Base-by-base conservation (phyloP, 2,888 invertebrate species). In the Lepidochrysops patricia region DNA sequence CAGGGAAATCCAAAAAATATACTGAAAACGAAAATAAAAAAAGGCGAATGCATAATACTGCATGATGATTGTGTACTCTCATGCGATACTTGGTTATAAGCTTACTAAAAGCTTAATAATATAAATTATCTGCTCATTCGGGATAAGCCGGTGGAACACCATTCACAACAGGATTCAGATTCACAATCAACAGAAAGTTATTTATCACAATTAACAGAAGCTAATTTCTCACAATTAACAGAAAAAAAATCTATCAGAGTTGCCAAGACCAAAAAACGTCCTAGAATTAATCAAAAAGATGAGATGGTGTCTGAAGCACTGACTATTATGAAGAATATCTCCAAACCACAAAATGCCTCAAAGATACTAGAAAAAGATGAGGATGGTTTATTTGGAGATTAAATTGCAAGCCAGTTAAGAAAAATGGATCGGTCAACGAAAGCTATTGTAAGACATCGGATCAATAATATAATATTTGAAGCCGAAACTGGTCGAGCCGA, bases 391-490 rank as follows among this genome's bases (percentile, higher is more conserved):
- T 63, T 63, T 61, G 61, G 64, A 60, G 64, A 66, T 57, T 66
- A 67, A 62, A 66, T 67, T 66, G 66, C 66, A 35, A 50, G 43
- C 5, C 61, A 66, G 49, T 57, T 67, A 34, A 62, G 64, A 60
- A 13, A 67, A 65, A 63, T 66, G 61, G 62, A 66, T 43, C 49
- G 25, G 23, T 6, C 13, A 62, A 64, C 19, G 15, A 67, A 66
- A 57, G 62, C 63, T 37, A 62, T 66, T 48, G 62, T 64, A 19
- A 67, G 57, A 62, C 62, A 67, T 64, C 63, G 64, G 60, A 67
- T 66, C 58, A 66, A 66, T 37, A 66, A 63, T 57, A 67, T 67
- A 37, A 63, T 67, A 57, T 67, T 66, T 66, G 66, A 64, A 66
- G 59, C 64, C 62, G 66, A 64, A 66, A 63, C 60, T 63, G 64